Conservation (phyloP, 2,113 vertebrate genomes). For the Gymnogyps californianus region DNA sequence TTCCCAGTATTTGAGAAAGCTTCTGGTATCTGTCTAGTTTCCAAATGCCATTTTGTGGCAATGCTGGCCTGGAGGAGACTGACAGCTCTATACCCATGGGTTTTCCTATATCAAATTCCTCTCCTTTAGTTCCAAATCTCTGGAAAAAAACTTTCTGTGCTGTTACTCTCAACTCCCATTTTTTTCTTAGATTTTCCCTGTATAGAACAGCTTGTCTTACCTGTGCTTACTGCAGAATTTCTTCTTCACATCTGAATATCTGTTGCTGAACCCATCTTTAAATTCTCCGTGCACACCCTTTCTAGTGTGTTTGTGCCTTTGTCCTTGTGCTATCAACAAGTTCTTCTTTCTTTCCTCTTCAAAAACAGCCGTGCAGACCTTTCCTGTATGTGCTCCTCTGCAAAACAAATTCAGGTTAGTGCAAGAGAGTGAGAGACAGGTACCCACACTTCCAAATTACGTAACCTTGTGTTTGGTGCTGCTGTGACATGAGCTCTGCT, state of each 20-base stretch:
- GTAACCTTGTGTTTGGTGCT: neutral
- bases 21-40: neutral
- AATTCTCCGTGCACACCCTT: neutral
- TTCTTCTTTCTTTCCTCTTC: neutral
- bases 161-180: neutral
- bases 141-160: neutral
- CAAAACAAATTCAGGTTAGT: neutral
- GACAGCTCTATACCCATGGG: neutral
- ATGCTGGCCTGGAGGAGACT: neutral
- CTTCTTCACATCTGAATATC: neutral
- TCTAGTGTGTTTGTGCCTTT: neutral
- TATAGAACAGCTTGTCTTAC: neutral
- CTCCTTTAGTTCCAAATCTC: neutral
- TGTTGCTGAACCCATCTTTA: neutral
- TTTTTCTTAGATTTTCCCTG: neutral
- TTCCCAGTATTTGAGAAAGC: neutral
- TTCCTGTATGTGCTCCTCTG: neutral
- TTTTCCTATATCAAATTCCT: neutral
- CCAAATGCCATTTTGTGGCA: neutral
- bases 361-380: neutral
- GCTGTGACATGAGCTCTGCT: neutral
- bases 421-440: neutral
- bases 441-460: neutral
- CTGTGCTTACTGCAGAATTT: neutral
- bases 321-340: neutral